Conservation (phyloP, 2,888 invertebrate genomes). For the Fragum sueziense region DNA sequence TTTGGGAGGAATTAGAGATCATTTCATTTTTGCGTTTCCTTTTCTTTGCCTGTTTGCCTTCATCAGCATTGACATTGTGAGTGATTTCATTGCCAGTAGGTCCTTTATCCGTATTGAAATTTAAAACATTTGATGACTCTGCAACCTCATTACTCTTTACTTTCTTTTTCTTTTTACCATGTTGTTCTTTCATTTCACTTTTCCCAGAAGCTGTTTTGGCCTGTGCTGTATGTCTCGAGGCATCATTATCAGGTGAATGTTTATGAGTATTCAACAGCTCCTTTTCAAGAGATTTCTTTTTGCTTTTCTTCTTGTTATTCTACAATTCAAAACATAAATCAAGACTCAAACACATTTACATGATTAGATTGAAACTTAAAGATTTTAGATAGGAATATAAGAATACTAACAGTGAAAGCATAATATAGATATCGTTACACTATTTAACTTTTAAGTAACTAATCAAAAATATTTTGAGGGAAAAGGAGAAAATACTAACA, state of each 20-base stretch:
- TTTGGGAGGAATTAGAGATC: background rate
- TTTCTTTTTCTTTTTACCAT: conserved; percentile 1
- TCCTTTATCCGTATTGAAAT: no score
- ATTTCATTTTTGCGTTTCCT: background rate
- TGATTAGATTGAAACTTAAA: no score
- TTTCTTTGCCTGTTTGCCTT: background rate
- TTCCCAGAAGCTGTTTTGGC: background rate
- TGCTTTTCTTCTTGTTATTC: conserved; percentile 25
- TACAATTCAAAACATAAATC: background rate
- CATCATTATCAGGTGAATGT: no score
- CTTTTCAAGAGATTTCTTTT: conserved; percentile 33
- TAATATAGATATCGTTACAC: no score
- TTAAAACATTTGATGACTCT: background rate
- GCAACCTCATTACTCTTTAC: background rate
- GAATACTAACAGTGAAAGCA: no score
- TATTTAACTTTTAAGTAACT: no score
- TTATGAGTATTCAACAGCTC: background rate
- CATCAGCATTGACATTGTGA: background rate
- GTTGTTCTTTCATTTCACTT: no score
- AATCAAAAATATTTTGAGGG: background rate
- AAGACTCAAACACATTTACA: no score
- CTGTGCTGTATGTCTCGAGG: no score
- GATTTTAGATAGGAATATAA: no score
- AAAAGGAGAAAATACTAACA: background rate
- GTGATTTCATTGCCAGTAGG: background rate